Evolutionary conservation across 2,113 vertebrate genomes (phyloP).

Genomic region (Dromaius novaehollandiae): DNA sequence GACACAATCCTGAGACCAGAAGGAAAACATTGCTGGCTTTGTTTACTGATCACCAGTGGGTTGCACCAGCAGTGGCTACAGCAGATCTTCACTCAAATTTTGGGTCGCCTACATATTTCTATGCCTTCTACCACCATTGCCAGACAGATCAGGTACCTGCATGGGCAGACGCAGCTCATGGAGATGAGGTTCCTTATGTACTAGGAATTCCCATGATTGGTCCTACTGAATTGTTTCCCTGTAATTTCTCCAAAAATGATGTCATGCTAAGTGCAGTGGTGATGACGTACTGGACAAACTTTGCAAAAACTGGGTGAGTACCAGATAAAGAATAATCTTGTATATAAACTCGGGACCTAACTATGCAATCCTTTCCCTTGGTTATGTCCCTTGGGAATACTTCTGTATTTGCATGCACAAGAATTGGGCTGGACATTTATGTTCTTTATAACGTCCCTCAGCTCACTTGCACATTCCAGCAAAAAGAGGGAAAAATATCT

Average conservation of each 20-base stretch:
- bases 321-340: neutral
- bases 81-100: constrained; percentile 98
- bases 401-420: neutral
- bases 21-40: constrained; percentile 95
- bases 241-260: constrained; percentile 99
- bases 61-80: constrained; percentile 97
- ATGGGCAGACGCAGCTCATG: constrained; percentile 96
- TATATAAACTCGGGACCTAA: neutral
- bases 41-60: constrained; percentile 99
- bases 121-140: constrained; percentile 99
- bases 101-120: constrained; percentile 97
- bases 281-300: constrained; percentile 99
- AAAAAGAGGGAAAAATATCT: neutral
- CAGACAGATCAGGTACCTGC: constrained; percentile 98
- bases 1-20: constrained; percentile 95
- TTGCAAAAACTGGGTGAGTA: constrained; percentile 97
- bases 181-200: constrained; percentile 97
- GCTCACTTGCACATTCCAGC: neutral
- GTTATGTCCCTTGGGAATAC: neutral
- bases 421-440: neutral
- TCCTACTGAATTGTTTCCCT: constrained; percentile 97
- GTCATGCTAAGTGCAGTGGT: constrained; percentile 99
- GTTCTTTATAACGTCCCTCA: neutral
- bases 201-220: constrained; percentile 98
- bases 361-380: neutral